phyloP scores from a whole-genome alignment of 2,113 vertebrate genomes.

The Chrysochloris asiatica region DNA sequence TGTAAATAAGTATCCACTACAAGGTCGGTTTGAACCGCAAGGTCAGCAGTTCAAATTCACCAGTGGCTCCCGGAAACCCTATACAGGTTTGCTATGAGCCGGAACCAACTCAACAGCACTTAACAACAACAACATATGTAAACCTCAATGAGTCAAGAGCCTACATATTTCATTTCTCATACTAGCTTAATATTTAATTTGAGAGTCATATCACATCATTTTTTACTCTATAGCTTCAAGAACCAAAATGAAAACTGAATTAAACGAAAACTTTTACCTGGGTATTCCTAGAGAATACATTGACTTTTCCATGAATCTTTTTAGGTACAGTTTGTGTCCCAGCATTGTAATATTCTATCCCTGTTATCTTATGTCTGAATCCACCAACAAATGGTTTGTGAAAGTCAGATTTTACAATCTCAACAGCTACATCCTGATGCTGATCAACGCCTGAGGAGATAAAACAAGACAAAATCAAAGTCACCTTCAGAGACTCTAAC shows the following conservation, averaged over 20 bases:
- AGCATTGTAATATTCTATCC: slow-evolving; percentile 92
- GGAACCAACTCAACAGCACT: too few relatives aligned
- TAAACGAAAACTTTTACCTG: slow-evolving; percentile 91
- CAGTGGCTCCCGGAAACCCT: too few relatives aligned
- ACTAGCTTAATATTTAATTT: slow-evolving; percentile 30
- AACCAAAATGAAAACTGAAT: slow-evolving; percentile 13
- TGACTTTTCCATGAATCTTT: slow-evolving; percentile 80
- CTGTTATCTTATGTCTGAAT: slow-evolving; percentile 90
- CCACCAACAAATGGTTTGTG: slow-evolving; percentile 93
- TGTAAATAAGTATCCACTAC: not conserved
- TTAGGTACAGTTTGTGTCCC: slow-evolving; percentile 90
- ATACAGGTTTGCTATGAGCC: too few relatives aligned
- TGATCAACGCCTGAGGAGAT: slow-evolving; percentile 80
- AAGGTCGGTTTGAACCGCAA: too few relatives aligned
- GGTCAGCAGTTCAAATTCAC: too few relatives aligned
- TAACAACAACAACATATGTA: not conserved
- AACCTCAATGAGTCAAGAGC: not conserved
- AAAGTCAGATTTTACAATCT: slow-evolving; percentile 87
- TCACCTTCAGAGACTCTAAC: not conserved
- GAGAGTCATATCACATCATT: not conserved
- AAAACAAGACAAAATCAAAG: slow-evolving; percentile 48
- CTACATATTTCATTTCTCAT: not conserved
- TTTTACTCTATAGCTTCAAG: slow-evolving; percentile 26
- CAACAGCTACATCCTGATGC: slow-evolving; percentile 87
- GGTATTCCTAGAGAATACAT: slow-evolving; percentile 86